phyloP scores from a whole-genome alignment of 2,888 invertebrate species.

The Ennomos erosarius region DNA sequence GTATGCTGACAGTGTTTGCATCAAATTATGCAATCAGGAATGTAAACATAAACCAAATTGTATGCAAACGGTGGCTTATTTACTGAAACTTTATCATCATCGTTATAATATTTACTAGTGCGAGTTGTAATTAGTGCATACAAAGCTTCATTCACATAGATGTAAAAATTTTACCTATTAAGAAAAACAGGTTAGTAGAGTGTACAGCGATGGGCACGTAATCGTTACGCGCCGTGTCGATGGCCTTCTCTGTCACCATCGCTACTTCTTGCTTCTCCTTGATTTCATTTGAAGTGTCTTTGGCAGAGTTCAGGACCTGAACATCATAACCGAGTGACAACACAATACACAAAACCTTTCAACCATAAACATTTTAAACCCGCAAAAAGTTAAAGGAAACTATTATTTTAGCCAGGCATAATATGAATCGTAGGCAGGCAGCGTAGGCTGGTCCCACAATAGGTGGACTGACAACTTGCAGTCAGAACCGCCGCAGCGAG shows the following conservation, averaged over 20 bases:
- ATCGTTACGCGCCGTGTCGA: constrained; percentile 92
- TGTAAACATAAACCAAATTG: constrained; percentile 12
- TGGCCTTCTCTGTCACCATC: constrained; percentile 95
- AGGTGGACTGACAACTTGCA: no score
- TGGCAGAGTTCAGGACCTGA: constrained; percentile 94
- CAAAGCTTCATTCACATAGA: no score
- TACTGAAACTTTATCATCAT: not conserved
- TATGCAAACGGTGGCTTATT: not conserved
- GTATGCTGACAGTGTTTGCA: constrained; percentile 26
- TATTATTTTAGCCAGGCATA: no score
- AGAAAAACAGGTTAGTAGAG: constrained; percentile 96
- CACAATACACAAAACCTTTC: no score
- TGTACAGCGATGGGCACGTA: constrained; percentile 97
- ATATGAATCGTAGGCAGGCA: no score
- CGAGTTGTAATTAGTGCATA: not conserved
- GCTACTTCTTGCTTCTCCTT: constrained; percentile 95
- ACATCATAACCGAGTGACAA: not conserved
- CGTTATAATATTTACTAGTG: not conserved
- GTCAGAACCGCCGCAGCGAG: no score
- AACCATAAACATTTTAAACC: no score
- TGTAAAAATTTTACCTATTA: constrained; percentile 86
- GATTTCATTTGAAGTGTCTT: constrained; percentile 95
- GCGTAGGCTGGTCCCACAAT: no score
- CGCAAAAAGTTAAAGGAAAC: no score
- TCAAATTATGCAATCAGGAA: constrained; percentile 25